Base-by-base conservation (phyloP, 2,113 vertebrate species). In the Prionailurus bengalensis region DNA sequence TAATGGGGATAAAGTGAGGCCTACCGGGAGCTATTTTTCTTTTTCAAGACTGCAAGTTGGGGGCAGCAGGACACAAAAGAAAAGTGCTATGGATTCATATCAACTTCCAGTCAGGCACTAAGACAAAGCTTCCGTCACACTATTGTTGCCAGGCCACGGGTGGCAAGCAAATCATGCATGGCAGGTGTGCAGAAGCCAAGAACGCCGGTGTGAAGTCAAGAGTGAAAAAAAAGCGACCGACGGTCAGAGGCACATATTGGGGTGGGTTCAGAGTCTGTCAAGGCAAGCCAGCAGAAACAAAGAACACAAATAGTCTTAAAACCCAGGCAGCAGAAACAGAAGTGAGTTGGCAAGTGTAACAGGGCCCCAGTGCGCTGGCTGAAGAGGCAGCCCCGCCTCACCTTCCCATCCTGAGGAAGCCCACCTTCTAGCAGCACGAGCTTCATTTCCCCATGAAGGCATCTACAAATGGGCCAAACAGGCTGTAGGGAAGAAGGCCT, bases 11-110 rank as follows among this genome's bases (percentile, higher is more conserved):
- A 78, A 63, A 25, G 27, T 16, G 4, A 39, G 21, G 33, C 27
- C 36, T 27, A 55, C 29, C 15, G 13, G 71, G 36, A 48, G 11
- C 12, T 66, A 73, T 65, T 91, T 96, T 94, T 78, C 31, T 81
- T 96, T 91, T 51, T 66, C 87, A 89, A 84, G 61, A 95, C 45
- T 73, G 7, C 42, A 89, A 89, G 23, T 12, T 86, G 76, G 66
- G 9, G 31, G 42, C 81, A 80, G 82, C 1, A 79, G 36, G 21
- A 93, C 23, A 91, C 13, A 91, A 81, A 95, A 80, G 25, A n/a
- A 61, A 97, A 95, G 79, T 65, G 31, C 61, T 63, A 71, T 31
- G 29, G 83, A 84, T 85, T 94, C 58, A 15, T 61, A 84, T 21
- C 27, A 25, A 78, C 25, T 85, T 45, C 45, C 42, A 92, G 58